phyloP scores from a whole-genome alignment of 2,888 invertebrate genomes.

The Cephus runcator region DNA sequence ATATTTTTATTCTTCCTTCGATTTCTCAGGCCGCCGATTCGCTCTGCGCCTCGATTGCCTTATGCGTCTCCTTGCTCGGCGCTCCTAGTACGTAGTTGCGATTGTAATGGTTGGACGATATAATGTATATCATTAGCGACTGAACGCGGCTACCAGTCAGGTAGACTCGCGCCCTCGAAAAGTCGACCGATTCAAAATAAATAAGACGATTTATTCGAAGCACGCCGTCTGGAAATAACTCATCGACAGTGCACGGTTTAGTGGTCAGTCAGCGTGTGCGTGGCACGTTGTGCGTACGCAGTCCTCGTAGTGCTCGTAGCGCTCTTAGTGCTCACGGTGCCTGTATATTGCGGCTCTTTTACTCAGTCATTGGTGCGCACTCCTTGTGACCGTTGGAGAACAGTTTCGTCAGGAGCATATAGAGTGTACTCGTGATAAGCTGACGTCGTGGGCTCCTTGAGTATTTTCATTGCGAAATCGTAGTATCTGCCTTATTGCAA shows the following conservation, averaged over 20 bases:
- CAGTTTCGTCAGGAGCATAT: background rate
- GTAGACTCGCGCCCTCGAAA: background rate
- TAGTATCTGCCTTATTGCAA: background rate
- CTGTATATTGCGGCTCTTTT: background rate
- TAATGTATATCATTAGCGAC: background rate
- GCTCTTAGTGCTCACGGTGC: background rate
- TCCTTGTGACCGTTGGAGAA: background rate
- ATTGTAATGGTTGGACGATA: background rate
- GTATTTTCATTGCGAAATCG: background rate
- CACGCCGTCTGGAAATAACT: conserved; percentile 43
- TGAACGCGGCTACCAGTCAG: background rate
- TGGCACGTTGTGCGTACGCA: background rate
- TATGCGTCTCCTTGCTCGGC: background rate
- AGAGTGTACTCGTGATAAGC: background rate
- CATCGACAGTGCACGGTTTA: conserved; percentile 18
- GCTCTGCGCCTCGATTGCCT: background rate
- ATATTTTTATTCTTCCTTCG: background rate
- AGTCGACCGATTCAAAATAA: conserved; percentile 30
- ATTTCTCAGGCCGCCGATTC: background rate
- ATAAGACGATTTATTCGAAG: conserved; percentile 43
- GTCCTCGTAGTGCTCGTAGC: background rate
- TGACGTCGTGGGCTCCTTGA: background rate
- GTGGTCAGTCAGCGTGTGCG: background rate
- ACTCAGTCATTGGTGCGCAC: background rate
- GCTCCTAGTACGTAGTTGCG: background rate